Evolutionary conservation across 2,797 vertebrate genomes (phyloP).

Genomic region (Microtus californicus): DNA sequence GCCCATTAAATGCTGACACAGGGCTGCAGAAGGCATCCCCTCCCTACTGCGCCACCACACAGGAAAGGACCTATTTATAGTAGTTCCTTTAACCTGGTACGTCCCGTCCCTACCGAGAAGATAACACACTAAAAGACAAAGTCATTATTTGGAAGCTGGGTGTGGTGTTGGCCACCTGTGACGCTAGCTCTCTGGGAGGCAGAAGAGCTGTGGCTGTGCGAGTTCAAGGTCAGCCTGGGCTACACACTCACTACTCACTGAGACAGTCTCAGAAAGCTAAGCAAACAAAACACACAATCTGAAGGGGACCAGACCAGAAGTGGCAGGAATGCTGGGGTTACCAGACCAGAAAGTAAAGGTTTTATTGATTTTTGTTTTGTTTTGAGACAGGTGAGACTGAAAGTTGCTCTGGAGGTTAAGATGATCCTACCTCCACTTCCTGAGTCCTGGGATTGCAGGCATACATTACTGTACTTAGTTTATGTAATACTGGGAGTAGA

Average conservation of each 20-base stretch:
- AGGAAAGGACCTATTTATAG: not conserved
- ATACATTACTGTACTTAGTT: not conserved
- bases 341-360: not conserved
- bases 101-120: not conserved
- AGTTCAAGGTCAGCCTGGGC: not conserved
- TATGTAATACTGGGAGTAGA: too few species aligned
- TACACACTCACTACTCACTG: not conserved
- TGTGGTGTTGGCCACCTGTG: not conserved
- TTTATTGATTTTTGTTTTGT: not conserved
- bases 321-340: not conserved
- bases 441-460: not conserved
- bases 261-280: not conserved
- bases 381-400: not conserved
- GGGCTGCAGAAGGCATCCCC: not conserved
- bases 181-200: not conserved
- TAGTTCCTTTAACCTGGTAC: not conserved
- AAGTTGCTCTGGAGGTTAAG: not conserved
- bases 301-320: not conserved
- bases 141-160: not conserved
- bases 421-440: not conserved
- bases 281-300: not conserved
- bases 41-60: not conserved
- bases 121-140: not conserved
- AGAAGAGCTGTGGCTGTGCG: not conserved
- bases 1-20: not conserved